Percentiles rank a stretch among this genome's conserved stretches.
phyloP scores from a whole-genome alignment of 2,113 vertebrate genomes.

The Emydura subglobosa region DNA sequence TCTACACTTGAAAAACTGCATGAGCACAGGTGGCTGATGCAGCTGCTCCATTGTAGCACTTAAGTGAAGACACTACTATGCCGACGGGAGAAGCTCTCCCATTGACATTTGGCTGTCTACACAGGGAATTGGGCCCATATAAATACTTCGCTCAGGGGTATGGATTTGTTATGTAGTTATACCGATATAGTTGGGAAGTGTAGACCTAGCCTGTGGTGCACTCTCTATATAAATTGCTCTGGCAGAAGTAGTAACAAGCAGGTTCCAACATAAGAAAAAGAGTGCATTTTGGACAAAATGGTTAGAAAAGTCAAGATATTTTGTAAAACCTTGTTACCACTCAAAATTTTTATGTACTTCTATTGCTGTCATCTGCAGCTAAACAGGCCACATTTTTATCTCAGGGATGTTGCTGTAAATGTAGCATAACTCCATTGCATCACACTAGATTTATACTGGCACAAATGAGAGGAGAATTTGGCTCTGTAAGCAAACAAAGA shows the following conservation, averaged over 20 bases:
- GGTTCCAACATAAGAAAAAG: neutral
- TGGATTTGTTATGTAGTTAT: neutral
- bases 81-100: neutral
- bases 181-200: neutral
- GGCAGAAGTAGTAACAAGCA: neutral
- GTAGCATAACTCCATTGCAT: neutral
- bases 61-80: neutral
- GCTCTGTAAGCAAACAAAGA: neutral
- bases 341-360: accelerated
- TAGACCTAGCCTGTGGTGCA: accelerated
- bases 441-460: accelerated
- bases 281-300: neutral
- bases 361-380: neutral
- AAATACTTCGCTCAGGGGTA: neutral
- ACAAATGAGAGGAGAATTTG: neutral
- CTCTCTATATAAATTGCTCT: neutral
- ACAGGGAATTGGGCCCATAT: neutral
- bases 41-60: neutral
- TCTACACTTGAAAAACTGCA: too few species aligned
- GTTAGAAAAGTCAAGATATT: neutral
- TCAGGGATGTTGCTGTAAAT: neutral
- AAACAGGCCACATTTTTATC: neutral
- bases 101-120: neutral
- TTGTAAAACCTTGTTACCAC: neutral
- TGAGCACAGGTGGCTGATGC: neutral